Percentiles rank a stretch among this genome's conserved stretches.
Evolutionary conservation across 1,140 invertebrate species (phyloP).

Genomic region (Ericerus pela): DNA sequence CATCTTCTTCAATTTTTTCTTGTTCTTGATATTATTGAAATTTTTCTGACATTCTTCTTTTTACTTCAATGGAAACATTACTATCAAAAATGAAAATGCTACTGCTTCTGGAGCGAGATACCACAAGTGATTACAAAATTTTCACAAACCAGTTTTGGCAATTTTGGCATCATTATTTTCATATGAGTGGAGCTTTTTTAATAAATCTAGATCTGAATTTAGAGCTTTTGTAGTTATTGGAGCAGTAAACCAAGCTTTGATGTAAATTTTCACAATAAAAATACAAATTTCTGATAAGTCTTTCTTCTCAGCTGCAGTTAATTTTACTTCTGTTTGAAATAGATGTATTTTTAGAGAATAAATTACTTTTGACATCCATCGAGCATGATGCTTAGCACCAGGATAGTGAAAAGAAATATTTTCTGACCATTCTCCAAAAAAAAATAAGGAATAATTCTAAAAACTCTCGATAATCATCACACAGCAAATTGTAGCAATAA

Average conservation of each 20-base stretch:
- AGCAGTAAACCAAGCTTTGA: slow-evolving; percentile 25
- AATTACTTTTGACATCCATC: slow-evolving; percentile 23
- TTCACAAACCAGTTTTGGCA: slow-evolving; percentile 21
- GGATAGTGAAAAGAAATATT: slow-evolving; percentile 27
- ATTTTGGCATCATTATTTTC: slow-evolving; percentile 1
- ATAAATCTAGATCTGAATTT: slow-evolving; percentile 24
- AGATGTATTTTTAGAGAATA: slow-evolving; percentile 23
- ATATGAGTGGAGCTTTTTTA: slow-evolving; percentile 6
- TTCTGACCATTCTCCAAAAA: slow-evolving; percentile 24
- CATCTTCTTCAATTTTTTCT: no score
- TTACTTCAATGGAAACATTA: slow-evolving; percentile 18
- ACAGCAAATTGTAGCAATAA: no score
- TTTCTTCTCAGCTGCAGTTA: slow-evolving; percentile 24
- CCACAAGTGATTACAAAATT: slow-evolving; percentile 26
- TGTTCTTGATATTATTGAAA: no score
- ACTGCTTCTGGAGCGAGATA: slow-evolving; percentile 25
- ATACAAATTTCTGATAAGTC: slow-evolving; percentile 23
- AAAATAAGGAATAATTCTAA: slow-evolving; percentile 31
- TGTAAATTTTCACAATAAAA: slow-evolving; percentile 25
- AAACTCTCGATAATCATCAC: slow-evolving; percentile 31
- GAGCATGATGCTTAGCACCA: slow-evolving; percentile 22
- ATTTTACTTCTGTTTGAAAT: slow-evolving; percentile 20
- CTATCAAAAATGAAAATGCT: slow-evolving; percentile 27
- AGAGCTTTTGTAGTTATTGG: slow-evolving; percentile 21
- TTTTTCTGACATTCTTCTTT: not conserved